Conservation (phyloP, 1,140 invertebrate genomes). For the Nylanderia fulva region DNA sequence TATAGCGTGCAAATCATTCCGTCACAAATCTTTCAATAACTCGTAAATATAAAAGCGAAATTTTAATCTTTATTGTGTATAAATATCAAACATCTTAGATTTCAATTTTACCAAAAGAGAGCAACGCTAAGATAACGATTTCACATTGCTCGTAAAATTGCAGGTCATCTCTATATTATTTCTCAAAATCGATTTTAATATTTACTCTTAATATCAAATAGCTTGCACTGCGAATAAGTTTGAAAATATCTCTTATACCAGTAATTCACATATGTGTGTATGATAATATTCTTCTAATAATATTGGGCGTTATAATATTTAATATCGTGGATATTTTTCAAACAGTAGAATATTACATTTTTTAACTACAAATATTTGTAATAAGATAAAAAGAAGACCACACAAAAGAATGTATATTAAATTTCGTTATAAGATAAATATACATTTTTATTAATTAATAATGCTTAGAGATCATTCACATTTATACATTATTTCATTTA, state of each 20-base stretch:
- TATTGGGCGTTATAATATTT: background rate
- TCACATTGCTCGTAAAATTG: constrained; percentile 50
- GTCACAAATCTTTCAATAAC: constrained; percentile 17
- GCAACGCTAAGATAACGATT: constrained; percentile 21
- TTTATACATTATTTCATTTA: background rate
- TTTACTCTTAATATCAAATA: constrained; percentile 9
- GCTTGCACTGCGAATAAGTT: background rate
- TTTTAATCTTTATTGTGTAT: background rate
- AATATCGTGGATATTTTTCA: background rate
- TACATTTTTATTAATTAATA: background rate
- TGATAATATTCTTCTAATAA: background rate
- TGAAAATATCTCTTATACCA: background rate
- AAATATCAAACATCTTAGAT: constrained; percentile 21
- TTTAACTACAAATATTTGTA: no score
- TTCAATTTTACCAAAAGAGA: constrained; percentile 57
- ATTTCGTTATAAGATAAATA: background rate
- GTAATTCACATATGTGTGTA: background rate
- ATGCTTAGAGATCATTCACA: background rate
- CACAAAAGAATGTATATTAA: no score
- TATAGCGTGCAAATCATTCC: background rate
- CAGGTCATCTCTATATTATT: constrained; percentile 51
- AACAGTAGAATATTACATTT: no score
- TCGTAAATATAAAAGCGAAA: constrained; percentile 45
- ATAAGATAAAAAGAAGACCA: no score
- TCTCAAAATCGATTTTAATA: constrained; percentile 26